These are phyloP conservation scores for Stictocephala bisonia DNA, from an alignment of 2,888 invertebrate genomes.

Conservation along the genomic window DNA sequence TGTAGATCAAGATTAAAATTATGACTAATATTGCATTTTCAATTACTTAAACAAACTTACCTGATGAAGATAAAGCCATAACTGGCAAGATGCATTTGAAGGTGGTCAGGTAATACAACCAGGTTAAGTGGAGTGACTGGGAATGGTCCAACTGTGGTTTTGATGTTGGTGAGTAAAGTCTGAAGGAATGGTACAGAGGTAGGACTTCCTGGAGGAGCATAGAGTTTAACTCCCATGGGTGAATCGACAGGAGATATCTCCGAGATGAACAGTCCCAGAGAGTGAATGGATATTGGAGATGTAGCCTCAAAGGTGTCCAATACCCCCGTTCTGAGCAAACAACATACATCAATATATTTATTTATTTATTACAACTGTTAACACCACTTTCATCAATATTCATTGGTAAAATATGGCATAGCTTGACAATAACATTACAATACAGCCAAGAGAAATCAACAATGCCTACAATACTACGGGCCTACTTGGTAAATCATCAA, in stretches of 20 bases:
- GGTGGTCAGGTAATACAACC: constrained; percentile 4
- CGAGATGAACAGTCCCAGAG: constrained; percentile 14
- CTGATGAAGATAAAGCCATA: constrained; percentile 25
- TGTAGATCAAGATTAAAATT: too few relatives aligned
- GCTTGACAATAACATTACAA: too few relatives aligned
- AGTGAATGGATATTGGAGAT: constrained; percentile 16
- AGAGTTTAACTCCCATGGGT: constrained; percentile 7
- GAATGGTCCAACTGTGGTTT: neutral
- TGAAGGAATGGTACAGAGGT: neutral
- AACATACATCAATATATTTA: too few relatives aligned
- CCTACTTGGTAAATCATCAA: too few relatives aligned
- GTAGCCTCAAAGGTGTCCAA: constrained; percentile 8
- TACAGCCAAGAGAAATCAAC: too few relatives aligned
- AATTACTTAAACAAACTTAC: too few relatives aligned
- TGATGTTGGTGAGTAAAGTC: neutral
- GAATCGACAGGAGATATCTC: neutral
- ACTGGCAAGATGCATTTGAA: neutral
- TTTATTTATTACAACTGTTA: too few relatives aligned
- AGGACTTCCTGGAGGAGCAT: neutral
- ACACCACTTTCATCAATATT: too few relatives aligned
- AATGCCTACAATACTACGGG: too few relatives aligned
- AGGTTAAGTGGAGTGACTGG: neutral
- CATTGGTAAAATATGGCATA: too few relatives aligned
- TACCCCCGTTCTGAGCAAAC: too few relatives aligned
- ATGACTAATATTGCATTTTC: too few relatives aligned